These are phyloP conservation scores for Hydrotaea diabolus DNA, from an alignment of 2,888 invertebrate species.

Conservation along the genomic window DNA sequence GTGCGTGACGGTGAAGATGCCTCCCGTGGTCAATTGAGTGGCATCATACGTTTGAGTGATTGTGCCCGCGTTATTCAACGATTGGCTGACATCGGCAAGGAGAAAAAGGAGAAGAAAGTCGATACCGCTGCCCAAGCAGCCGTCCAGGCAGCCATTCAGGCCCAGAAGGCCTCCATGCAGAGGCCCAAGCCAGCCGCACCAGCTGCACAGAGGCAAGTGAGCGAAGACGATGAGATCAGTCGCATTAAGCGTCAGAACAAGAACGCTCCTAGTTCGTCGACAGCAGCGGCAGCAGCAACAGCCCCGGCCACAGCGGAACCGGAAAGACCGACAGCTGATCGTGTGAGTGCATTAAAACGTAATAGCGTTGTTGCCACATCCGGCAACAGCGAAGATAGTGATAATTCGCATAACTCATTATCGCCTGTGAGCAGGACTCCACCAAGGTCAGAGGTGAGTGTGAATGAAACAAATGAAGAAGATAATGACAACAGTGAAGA, in stretches of 20 bases:
- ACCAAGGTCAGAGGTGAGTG: slow-evolving; percentile 90
- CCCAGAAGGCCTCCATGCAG: slow-evolving; percentile 82
- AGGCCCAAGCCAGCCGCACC: slow-evolving; percentile 82
- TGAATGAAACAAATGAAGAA: slow-evolving; percentile 78
- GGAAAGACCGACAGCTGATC: slow-evolving; percentile 82
- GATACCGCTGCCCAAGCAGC: slow-evolving; percentile 83
- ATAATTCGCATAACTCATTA: slow-evolving; percentile 82
- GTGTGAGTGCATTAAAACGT: slow-evolving; percentile 82
- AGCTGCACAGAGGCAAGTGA: slow-evolving; percentile 88
- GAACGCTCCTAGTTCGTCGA: slow-evolving; percentile 83
- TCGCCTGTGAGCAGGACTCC: slow-evolving; percentile 86
- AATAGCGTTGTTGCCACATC: slow-evolving; percentile 68
- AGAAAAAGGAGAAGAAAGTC: slow-evolving; percentile 89
- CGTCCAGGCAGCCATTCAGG: slow-evolving; percentile 81
- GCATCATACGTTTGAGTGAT: slow-evolving; percentile 92
- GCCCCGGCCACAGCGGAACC: slow-evolving; percentile 81
- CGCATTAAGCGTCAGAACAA: slow-evolving; percentile 94
- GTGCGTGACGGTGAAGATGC: slow-evolving; percentile 95
- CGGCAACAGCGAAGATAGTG: slow-evolving; percentile 82
- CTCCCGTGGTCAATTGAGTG: slow-evolving; percentile 91
- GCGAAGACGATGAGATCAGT: slow-evolving; percentile 94
- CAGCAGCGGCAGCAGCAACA: slow-evolving; percentile 81
- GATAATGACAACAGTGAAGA: slow-evolving; percentile 55
- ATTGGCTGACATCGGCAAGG: slow-evolving; percentile 89
- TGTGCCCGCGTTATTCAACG: slow-evolving; percentile 94